Evolutionary conservation across 2,888 invertebrate species (phyloP).

Genomic region (Fragum sueziense): DNA sequence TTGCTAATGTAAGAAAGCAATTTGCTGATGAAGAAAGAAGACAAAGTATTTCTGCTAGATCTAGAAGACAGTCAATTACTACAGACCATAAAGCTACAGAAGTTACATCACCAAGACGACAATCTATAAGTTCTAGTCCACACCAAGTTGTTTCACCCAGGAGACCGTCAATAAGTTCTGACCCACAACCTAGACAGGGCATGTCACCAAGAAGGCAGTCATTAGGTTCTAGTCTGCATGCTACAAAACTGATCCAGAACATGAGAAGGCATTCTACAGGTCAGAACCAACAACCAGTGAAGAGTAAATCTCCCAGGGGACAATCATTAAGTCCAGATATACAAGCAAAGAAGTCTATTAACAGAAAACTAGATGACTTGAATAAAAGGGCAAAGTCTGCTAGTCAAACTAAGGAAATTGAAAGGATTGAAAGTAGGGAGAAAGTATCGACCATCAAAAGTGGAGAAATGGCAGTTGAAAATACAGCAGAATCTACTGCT

Average conservation of each 20-base stretch:
- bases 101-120: not conserved
- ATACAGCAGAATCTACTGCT: not conserved
- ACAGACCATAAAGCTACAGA: not conserved
- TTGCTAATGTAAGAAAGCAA: too few relatives aligned
- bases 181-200: not conserved
- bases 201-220: not conserved
- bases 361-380: slow-evolving; percentile 3
- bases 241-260: not conserved
- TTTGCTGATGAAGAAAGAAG: too few relatives aligned
- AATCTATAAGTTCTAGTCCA: not conserved
- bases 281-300: not conserved
- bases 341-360: not conserved
- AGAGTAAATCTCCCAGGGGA: not conserved
- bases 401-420: not conserved
- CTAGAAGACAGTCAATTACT: not conserved
- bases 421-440: not conserved
- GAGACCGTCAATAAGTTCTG: not conserved
- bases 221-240: not conserved
- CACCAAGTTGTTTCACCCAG: not conserved
- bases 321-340: slow-evolving; percentile 8
- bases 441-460: not conserved
- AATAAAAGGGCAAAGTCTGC: slow-evolving; percentile 33
- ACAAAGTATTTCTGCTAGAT: not conserved
- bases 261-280: not conserved
- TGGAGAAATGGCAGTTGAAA: not conserved